Conservation (phyloP, 2,888 invertebrate genomes). For the Argynnis bischoffii region DNA sequence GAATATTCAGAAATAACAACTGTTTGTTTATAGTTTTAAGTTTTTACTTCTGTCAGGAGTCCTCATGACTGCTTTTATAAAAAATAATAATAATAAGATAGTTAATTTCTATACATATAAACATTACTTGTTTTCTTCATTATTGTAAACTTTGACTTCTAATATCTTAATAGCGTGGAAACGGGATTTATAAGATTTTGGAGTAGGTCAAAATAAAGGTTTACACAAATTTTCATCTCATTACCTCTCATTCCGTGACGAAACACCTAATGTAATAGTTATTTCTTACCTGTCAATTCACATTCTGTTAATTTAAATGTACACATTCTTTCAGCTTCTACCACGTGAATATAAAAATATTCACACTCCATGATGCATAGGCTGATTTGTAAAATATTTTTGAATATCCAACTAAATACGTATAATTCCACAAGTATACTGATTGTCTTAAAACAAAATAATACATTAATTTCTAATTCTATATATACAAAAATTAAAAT, state of each 20-base stretch:
- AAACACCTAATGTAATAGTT: no score
- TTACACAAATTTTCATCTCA: no score
- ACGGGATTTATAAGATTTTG: not conserved
- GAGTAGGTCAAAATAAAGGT: not conserved
- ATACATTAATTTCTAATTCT: not conserved
- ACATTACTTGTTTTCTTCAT: no score
- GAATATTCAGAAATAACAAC: no score
- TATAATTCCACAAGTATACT: not conserved
- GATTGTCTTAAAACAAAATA: constrained; percentile 14
- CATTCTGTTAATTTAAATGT: constrained; percentile 4
- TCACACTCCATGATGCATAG: constrained; percentile 32
- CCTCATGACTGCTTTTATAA: no score
- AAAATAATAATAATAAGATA: no score
- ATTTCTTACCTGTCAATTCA: constrained; percentile 11
- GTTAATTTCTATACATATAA: no score
- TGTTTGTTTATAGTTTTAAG: no score
- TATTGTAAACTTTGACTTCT: no score
- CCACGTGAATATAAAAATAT: constrained; percentile 28
- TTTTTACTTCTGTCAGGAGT: no score
- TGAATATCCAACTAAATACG: constrained; percentile 20
- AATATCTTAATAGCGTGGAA: no score
- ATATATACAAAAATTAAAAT: not conserved
- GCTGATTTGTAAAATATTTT: constrained; percentile 26
- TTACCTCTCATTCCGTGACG: no score
- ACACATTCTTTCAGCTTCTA: constrained; percentile 26